Evolutionary conservation across 2,888 invertebrate species (phyloP).

Genomic region (Hirtodrosophila alboralis): DNA sequence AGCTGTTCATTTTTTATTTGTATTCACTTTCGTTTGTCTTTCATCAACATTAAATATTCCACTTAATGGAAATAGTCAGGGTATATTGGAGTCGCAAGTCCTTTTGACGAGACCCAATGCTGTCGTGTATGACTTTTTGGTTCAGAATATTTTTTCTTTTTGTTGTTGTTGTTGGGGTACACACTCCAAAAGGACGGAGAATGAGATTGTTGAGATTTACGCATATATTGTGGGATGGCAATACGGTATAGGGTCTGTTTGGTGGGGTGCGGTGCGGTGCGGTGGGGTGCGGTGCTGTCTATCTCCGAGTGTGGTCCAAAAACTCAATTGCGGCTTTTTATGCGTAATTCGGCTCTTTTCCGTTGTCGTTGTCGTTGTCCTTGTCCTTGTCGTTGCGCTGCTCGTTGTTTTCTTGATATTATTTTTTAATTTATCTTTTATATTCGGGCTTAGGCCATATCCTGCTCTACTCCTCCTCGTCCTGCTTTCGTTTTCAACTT

Average conservation of each 20-base stretch:
- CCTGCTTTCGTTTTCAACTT: conserved; percentile 7
- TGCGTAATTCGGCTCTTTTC: conserved; percentile 70
- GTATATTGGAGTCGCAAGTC: conserved; percentile 8
- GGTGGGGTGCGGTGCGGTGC: conserved; percentile 5
- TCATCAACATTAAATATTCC: no score
- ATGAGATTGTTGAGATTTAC: conserved; percentile 69
- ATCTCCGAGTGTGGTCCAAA: conserved; percentile 29
- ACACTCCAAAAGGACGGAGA: conserved; percentile 35
- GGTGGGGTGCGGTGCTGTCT: conserved; percentile 1
- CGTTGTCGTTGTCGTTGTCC: conserved; percentile 36
- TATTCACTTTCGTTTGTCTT: no score
- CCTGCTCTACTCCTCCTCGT: conserved; percentile 17
- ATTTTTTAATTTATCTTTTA: conserved; percentile 78
- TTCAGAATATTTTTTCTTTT: conserved; percentile 30
- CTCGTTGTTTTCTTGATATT: conserved; percentile 61
- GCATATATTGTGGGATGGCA: conserved; percentile 69
- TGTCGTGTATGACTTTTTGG: conserved; percentile 38
- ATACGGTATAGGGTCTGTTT: conserved; percentile 16
- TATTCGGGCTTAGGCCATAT: conserved; percentile 59
- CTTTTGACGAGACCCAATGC: conserved; percentile 7
- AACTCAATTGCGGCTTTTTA: conserved; percentile 77
- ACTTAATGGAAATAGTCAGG: no score
- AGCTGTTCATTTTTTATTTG: no score
- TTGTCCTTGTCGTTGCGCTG: conserved; percentile 2
- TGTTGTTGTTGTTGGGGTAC: conserved; percentile 14